Conservation (phyloP, 2,888 invertebrate species). For the Oxycera nigricornis region DNA sequence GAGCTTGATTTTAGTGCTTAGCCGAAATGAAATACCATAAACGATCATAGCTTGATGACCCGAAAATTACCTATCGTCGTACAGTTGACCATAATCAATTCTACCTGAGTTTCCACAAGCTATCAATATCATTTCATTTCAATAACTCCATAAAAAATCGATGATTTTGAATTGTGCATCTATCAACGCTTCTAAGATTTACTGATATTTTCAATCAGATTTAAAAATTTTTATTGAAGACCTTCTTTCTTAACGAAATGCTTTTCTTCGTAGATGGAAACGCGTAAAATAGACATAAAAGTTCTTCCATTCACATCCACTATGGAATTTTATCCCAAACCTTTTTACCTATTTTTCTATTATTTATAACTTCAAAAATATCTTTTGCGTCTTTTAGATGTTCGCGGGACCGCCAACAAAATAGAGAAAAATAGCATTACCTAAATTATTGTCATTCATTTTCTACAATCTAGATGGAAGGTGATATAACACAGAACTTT, state of each 20-base stretch:
- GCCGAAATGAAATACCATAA: too few relatives aligned
- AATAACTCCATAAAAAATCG: neutral
- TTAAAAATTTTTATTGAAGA: neutral
- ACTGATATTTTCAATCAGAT: neutral
- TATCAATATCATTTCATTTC: neutral
- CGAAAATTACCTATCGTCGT: neutral
- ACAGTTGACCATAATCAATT: neutral
- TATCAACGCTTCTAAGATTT: neutral
- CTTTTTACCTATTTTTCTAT: neutral
- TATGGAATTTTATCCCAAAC: neutral
- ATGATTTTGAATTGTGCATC: neutral
- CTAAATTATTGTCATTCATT: slow-evolving; percentile 9
- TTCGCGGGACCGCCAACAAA: neutral
- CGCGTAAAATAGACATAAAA: neutral
- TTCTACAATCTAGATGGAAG: neutral
- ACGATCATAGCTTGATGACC: neutral
- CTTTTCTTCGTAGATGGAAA: neutral
- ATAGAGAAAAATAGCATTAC: neutral
- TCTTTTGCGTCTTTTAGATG: neutral
- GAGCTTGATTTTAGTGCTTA: too few relatives aligned
- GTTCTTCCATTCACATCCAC: neutral
- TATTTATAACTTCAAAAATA: neutral
- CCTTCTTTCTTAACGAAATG: neutral
- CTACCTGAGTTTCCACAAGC: neutral
- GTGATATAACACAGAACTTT: neutral